phyloP scores from a whole-genome alignment of 1,140 invertebrate genomes.

The Lepidostoma basale region DNA sequence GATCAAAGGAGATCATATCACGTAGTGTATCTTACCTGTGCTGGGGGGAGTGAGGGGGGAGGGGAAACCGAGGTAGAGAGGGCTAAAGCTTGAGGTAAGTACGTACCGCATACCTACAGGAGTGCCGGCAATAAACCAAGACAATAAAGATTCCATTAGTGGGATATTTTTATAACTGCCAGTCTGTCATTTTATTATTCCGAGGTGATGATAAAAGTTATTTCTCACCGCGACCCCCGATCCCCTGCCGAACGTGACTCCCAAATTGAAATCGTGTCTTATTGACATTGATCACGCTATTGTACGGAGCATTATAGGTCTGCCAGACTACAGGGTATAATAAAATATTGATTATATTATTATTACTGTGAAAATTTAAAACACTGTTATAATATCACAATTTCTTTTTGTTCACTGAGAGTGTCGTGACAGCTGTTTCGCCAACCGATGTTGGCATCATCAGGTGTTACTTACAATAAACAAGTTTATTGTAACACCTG shows the following conservation, averaged over 20 bases:
- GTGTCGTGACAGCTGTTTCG: too few relatives aligned
- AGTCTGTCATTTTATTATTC: slow-evolving; percentile 45
- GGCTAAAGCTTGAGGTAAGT: not conserved
- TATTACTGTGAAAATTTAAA: too few relatives aligned
- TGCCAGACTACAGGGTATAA: not conserved
- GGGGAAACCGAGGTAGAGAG: too few relatives aligned
- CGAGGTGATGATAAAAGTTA: slow-evolving; percentile 42
- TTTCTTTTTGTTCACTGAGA: too few relatives aligned
- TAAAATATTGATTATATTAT: too few relatives aligned
- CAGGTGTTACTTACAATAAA: too few relatives aligned
- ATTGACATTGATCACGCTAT: slow-evolving; percentile 19
- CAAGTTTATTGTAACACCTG: too few relatives aligned
- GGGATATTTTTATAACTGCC: slow-evolving; percentile 44
- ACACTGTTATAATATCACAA: too few relatives aligned
- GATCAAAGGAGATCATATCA: not conserved
- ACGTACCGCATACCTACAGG: not conserved
- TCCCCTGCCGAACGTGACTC: not conserved
- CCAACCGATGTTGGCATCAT: too few relatives aligned
- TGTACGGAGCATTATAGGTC: not conserved
- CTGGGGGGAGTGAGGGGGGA: too few relatives aligned
- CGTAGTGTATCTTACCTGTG: too few relatives aligned
- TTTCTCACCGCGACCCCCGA: not conserved
- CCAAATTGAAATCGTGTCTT: slow-evolving; percentile 12
- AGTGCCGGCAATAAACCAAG: slow-evolving; percentile 36
- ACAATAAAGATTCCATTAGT: slow-evolving; percentile 47